Base-by-base conservation (phyloP, 1,140 invertebrate genomes). In the Drosophila jambulina region DNA sequence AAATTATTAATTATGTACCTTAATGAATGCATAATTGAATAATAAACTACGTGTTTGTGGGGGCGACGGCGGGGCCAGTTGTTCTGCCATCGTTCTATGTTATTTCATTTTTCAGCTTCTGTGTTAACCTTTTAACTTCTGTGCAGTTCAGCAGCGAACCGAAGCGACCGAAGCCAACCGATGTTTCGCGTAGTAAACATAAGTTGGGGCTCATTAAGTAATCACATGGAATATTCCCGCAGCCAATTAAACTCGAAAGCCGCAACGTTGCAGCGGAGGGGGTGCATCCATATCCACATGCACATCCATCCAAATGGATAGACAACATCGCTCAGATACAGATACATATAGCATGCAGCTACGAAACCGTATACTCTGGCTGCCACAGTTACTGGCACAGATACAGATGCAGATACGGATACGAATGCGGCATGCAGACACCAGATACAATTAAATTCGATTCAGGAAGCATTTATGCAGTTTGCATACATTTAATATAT, bases 171-270 rank as follows among this genome's bases (percentile, higher is more conserved):
- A 57, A 59, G 69, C 67, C 53, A 71, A 72, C 69, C 69, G 38
- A 71, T 72, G 69, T 72, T 72, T 72, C 69, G 57, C 54, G 75
- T 60, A 82, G 84, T 86, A 82, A 85, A 88, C 80, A 78, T 88
- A 82, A 84, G 84, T 77, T 80, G 84, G 67, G 59, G 82, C 84
- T 88, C 84, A 87, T 87, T 87, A 87, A 87, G 84, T 87, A 87
- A 87, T 87, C 84, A 88, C 84, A 87, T 76, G 84, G 85, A 88
- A 87, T 87, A 87, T 87, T 87, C 86, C 84, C 84, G 84, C 84
- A 84, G 84, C 84, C 85, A 88, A 88, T 88, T 88, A 88, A 88
- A 88, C 81, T 78, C 71, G 78, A 84, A 88, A 90, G 81, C 85
- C 85, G 70, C 84, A 88, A 54, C 53, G 53, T 60, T 51, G 72